A percentile compares a stretch with the other conserved stretches of the same genome.
Conservation (phyloP, 1,140 invertebrate species). For the Apolygus lucorum region DNA sequence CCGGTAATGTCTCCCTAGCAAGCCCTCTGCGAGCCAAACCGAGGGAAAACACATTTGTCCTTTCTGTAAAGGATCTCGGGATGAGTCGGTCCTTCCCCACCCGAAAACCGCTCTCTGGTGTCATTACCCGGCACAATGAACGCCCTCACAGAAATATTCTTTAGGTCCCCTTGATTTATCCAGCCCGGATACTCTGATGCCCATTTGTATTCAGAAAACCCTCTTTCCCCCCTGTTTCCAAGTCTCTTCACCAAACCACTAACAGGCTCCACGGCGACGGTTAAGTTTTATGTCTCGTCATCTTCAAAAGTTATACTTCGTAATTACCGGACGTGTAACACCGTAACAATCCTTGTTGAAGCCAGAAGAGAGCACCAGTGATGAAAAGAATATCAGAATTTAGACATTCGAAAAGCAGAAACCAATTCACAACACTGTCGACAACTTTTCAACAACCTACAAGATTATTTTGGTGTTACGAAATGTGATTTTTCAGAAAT, state of each 20-base stretch:
- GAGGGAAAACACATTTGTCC: constrained; percentile 14
- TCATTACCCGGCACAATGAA: constrained; percentile 13
- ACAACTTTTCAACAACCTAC: too few relatives aligned
- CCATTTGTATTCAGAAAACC: constrained; percentile 8
- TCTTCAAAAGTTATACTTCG: too few relatives aligned
- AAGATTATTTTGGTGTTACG: too few relatives aligned
- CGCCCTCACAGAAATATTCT: constrained; percentile 3
- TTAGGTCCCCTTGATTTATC: constrained; percentile 10
- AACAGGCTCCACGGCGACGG: constrained; percentile 3
- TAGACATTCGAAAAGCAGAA: too few relatives aligned
- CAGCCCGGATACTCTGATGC: not conserved
- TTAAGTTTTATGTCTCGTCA: not conserved
- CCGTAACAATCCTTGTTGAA: too few relatives aligned
- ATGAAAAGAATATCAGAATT: too few relatives aligned
- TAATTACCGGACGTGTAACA: too few relatives aligned
- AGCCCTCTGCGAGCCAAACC: not conserved
- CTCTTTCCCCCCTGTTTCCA: not conserved
- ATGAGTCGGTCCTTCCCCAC: not conserved
- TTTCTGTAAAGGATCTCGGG: not conserved
- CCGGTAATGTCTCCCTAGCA: constrained; percentile 5
- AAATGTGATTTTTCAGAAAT: too few relatives aligned
- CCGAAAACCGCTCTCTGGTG: not conserved
- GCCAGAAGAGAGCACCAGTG: too few relatives aligned
- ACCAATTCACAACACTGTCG: too few relatives aligned
- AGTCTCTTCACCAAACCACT: not conserved